Evolutionary conservation across 2,888 invertebrate species (phyloP), one percentile per base, ranked within the genome.

Genomic region (Eutolmus rufibarbis): DNA sequence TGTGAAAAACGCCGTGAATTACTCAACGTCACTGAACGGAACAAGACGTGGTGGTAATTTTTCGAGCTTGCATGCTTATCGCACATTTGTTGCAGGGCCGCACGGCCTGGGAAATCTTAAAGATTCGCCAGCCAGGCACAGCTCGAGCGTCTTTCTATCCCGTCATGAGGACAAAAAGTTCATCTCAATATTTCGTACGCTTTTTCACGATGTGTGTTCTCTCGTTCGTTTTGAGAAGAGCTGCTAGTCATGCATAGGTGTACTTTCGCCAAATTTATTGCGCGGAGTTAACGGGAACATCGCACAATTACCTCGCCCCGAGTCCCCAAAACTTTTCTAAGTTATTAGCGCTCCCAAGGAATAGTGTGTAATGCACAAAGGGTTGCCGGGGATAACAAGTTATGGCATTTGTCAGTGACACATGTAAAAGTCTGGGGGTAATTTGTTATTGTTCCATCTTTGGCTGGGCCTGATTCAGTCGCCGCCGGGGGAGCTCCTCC

Each of bases 341-440:
- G n/a, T 76, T 19, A n/a, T 37, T 34, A 76, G 37, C 28, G 76
- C 34, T 76, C 19, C 66, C n/a, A 2, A 40, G 14, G 37, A 37
- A 76, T 76, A 76, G 76, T 37, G 76, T 4, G 31, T 37, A 16
- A 16, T 37, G 28, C 23, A 34, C 19, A 79, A 78, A 79, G 79
- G 79, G 79, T 79, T 79, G 46, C 9, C 79, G 28, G 79, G 79
- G 28, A 79, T 79, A 79, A 46, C 79, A 79, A 34, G 78, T 78
- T 46, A 78, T 78, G 40, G 40, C 78, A 79, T 79, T 79, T 79
- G 79, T 79, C 51, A 79, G 79, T 46, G 79, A 46, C 46, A 79
- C 46, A 43, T 79, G 79, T 23, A 79, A 79, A 46, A 79, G 79
- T 46, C 79, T 79, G 3, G 5, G 51, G 23, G 79, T 23, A 28